phyloP scores from a whole-genome alignment of 1,140 invertebrate species.

The Drosophila insularis region DNA sequence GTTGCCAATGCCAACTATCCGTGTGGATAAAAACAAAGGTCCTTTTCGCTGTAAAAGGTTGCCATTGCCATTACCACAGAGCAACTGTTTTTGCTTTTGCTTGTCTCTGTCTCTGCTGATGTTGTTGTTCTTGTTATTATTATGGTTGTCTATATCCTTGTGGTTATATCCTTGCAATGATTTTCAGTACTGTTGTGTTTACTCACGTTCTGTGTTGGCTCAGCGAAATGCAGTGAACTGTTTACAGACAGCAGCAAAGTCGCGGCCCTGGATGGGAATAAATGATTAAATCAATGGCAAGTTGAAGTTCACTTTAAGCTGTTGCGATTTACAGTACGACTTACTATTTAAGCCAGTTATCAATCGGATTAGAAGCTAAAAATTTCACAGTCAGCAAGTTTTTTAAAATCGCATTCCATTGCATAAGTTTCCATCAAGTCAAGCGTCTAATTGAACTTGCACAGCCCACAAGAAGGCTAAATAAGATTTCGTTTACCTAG shows the following conservation, averaged over 20 bases:
- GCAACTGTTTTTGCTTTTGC: background rate
- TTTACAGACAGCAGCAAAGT: conserved; percentile 20
- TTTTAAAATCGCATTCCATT: background rate
- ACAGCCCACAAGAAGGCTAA: background rate
- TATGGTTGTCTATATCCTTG: conserved; percentile 34
- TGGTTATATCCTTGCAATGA: conserved; percentile 56
- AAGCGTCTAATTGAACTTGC: conserved; percentile 49
- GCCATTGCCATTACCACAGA: conserved; percentile 54
- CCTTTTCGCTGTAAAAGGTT: conserved; percentile 44
- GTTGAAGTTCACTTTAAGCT: conserved; percentile 47
- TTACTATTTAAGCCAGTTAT: conserved; percentile 42
- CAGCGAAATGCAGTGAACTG: conserved; percentile 41
- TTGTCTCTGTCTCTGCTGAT: background rate
- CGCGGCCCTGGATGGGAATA: conserved; percentile 49
- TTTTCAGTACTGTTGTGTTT: conserved; percentile 47
- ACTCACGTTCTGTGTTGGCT: conserved; percentile 42
- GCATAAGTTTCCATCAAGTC: conserved; percentile 20
- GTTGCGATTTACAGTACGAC: conserved; percentile 1
- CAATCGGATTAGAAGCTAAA: conserved; percentile 35
- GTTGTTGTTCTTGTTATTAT: conserved; percentile 23
- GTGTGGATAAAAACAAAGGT: conserved; percentile 45
- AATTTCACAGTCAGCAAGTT: conserved; percentile 45
- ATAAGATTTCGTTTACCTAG: conserved; percentile 1
- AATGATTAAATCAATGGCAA: conserved; percentile 56
- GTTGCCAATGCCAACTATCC: conserved; percentile 48